Conservation (phyloP, 2,113 vertebrate genomes). For the Pongo abelii region DNA sequence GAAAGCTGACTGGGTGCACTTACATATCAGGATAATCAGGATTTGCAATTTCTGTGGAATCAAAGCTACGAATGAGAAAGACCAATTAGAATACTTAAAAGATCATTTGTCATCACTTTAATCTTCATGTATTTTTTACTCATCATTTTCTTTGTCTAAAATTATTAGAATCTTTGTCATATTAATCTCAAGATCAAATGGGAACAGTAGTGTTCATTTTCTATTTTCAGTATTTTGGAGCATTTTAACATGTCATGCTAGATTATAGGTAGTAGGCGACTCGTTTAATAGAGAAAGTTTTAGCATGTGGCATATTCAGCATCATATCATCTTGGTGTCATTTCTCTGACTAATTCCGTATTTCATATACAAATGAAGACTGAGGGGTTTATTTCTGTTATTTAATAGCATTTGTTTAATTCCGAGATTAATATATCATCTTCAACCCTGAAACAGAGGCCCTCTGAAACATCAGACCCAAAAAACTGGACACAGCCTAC, state of each 20-base stretch:
- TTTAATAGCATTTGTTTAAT: constrained; percentile 71
- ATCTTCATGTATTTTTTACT: constrained; percentile 74
- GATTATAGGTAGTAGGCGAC: constrained; percentile 50
- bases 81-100: constrained; percentile 77
- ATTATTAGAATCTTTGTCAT: constrained; percentile 74
- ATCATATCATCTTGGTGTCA: constrained; percentile 49
- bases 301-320: constrained; percentile 49
- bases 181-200: constrained; percentile 66
- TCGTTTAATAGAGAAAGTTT: constrained; percentile 51
- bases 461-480: constrained; percentile 75
- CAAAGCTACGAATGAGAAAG: constrained; percentile 70
- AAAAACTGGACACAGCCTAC: constrained; percentile 80
- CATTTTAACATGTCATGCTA: constrained; percentile 64
- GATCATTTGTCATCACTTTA: constrained; percentile 71
- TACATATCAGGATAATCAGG: constrained; percentile 64
- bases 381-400: constrained; percentile 67
- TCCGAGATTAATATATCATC: constrained; percentile 70
- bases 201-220: constrained; percentile 55
- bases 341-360: constrained; percentile 54
- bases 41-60: constrained; percentile 69
- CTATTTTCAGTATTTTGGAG: constrained; percentile 61
- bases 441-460: constrained; percentile 69
- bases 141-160: constrained; percentile 75
- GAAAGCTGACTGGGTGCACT: constrained; percentile 36
- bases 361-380: constrained; percentile 63